Conservation (phyloP, 2,888 invertebrate genomes). For the Cantharis nigra region DNA sequence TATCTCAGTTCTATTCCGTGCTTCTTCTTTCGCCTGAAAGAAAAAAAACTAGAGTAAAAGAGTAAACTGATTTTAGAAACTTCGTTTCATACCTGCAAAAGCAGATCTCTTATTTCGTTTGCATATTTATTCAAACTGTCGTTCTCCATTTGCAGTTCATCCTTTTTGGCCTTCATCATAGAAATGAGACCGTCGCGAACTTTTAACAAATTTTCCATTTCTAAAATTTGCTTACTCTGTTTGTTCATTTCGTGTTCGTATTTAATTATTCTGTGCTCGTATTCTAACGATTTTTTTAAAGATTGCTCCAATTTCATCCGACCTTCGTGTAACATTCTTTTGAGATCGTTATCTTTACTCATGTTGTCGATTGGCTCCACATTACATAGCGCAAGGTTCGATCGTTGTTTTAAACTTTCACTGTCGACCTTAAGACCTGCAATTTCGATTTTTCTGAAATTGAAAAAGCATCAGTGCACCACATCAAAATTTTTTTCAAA, state of each 20-base stretch:
- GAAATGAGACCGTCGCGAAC: slow-evolving; percentile 65
- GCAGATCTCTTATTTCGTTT: slow-evolving; percentile 44
- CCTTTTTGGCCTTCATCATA: slow-evolving; percentile 60
- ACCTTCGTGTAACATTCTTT: slow-evolving; percentile 48
- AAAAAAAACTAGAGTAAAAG: too few relatives aligned
- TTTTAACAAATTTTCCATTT: slow-evolving; percentile 66
- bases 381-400: slow-evolving; percentile 18
- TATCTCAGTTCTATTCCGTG: slow-evolving; percentile 36
- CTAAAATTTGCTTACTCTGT: slow-evolving; percentile 63
- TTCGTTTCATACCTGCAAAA: slow-evolving; percentile 43
- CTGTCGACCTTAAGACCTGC: slow-evolving; percentile 42
- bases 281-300: slow-evolving; percentile 43
- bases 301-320: slow-evolving; percentile 43
- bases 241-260: slow-evolving; percentile 64
- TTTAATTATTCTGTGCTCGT: slow-evolving; percentile 55
- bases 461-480: not conserved
- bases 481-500: not conserved
- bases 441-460: slow-evolving; percentile 42
- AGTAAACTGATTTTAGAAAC: too few relatives aligned
- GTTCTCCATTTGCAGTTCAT: slow-evolving; percentile 60
- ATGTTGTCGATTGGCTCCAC: slow-evolving; percentile 29
- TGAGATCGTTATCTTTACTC: slow-evolving; percentile 44
- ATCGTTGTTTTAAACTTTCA: slow-evolving; percentile 42
- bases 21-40: slow-evolving; percentile 40
- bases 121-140: slow-evolving; percentile 52